These are phyloP conservation scores for Archilochus colubris DNA, from an alignment of 2,113 vertebrate species.

Conservation along the genomic window DNA sequence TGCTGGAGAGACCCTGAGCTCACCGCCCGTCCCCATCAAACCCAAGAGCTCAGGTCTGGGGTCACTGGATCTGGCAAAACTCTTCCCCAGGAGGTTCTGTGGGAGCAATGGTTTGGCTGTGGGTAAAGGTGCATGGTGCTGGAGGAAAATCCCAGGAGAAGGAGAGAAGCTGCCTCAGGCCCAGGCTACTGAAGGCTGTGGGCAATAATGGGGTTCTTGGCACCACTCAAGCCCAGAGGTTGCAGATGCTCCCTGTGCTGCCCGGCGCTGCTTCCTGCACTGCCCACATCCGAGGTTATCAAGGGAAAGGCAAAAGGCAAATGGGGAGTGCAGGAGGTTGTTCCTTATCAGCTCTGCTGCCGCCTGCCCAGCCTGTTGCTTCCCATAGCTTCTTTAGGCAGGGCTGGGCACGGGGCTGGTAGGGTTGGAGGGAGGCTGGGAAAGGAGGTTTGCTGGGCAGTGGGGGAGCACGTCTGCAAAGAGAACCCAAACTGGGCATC, in stretches of 20 bases:
- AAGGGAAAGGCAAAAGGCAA: background rate
- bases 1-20: background rate
- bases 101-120: background rate
- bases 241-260: background rate
- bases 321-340: rapidly evolving
- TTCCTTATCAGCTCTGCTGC: background rate
- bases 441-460: background rate
- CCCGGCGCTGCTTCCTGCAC: background rate
- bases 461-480: background rate
- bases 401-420: background rate
- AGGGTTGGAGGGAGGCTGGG: background rate
- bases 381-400: background rate
- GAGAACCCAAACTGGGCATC: background rate
- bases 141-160: rapidly evolving
- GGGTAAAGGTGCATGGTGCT: background rate
- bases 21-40: rapidly evolving
- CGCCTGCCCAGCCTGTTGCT: background rate
- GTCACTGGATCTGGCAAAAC: background rate
- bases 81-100: background rate
- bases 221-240: rapidly evolving
- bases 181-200: background rate
- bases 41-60: rapidly evolving
- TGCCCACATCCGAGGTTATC: background rate
- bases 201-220: background rate
- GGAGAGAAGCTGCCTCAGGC: background rate